phyloP scores from a whole-genome alignment of 2,113 vertebrate species.

The Boulengeromyrus knoepffleri region DNA sequence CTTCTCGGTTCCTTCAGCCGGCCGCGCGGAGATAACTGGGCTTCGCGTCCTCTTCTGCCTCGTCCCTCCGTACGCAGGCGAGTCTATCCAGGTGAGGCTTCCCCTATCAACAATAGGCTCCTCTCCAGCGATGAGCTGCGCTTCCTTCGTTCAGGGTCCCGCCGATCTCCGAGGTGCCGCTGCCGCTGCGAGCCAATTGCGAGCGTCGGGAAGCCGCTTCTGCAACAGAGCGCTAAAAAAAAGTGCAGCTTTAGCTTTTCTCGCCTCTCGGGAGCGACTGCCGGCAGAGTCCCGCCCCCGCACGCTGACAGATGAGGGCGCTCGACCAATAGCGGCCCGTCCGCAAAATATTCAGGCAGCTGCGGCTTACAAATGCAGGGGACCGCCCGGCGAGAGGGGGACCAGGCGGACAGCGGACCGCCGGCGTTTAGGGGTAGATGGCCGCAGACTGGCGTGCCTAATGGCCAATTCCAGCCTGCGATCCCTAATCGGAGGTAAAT shows the following conservation, averaged over 20 bases:
- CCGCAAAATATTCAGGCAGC: constrained; percentile 9
- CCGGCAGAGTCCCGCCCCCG: constrained; percentile 37
- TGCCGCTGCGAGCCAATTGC: constrained; percentile 23
- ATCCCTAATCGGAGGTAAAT: background rate
- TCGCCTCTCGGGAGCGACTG: constrained; percentile 29
- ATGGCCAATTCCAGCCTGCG: background rate
- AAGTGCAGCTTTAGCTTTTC: constrained; percentile 37
- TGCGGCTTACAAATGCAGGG: constrained; percentile 13
- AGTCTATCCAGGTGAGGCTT: constrained; percentile 40
- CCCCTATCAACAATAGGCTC: constrained; percentile 25
- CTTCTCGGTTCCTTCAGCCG: constrained; percentile 33
- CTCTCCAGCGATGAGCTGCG: constrained; percentile 21
- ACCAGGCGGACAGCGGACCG: background rate
- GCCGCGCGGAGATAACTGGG: constrained; percentile 25
- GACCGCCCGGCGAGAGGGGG: constrained; percentile 17
- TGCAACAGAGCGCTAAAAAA: constrained; percentile 28
- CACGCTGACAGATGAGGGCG: constrained; percentile 27
- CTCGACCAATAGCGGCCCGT: constrained; percentile 32
- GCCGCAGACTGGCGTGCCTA: background rate
- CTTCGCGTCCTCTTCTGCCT: constrained; percentile 27
- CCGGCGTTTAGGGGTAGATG: background rate
- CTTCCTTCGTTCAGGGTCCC: constrained; percentile 23
- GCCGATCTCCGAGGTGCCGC: constrained; percentile 24
- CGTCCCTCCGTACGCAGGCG: constrained; percentile 26
- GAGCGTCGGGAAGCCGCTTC: constrained; percentile 26